Evolutionary conservation across 2,797 vertebrate genomes (phyloP), one percentile per base, ranked within the genome.

Genomic region (Buphagus erythrorhynchus): DNA sequence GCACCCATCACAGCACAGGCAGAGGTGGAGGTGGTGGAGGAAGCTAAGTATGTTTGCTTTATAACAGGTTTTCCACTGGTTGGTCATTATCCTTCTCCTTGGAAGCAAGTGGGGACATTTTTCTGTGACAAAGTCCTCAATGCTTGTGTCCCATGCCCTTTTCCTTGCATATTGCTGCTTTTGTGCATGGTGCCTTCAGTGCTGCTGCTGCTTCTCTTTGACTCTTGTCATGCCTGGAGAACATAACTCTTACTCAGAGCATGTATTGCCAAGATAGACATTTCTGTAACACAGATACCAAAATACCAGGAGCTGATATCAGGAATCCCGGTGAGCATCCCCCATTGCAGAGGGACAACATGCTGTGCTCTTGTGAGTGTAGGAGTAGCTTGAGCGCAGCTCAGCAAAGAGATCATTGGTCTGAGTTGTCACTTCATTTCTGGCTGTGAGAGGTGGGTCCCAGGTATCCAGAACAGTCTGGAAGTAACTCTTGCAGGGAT

Each of bases 21-120:
- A 1, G 99, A 99, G 97, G 99, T 99, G 98, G 99, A 99, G 96
- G 99, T 99, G 98, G 99, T 99, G 96, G 99, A 99, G 73, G 99
- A 99, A 98, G 99, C 99, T 97, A 99, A 99, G 99, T 99, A 99
- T 90, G 99, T 99, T 89, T 76, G 61, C 85, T 93, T 98, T 96
- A 73, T 86, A 72, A 73, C 91, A 95, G 86, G 26, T 75, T 97
- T 82, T 92, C 80, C 84, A 82, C 89, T 88, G 73, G 63, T 57
- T 86, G 94, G 84, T 85, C 90, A 77, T 92, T 94, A 86, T 67
- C 71, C 81, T 94, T 77, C 92, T 84, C 71, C 57, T 94, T 76
- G 94, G 76, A 86, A 95, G 86, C 49, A 6, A 97, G 83, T 76
- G 45, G 94, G 95, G 92, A 54, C 82, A 21, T 92, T 75, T 94